Conservation (phyloP, 2,113 vertebrate species). For the Gavia stellata region DNA sequence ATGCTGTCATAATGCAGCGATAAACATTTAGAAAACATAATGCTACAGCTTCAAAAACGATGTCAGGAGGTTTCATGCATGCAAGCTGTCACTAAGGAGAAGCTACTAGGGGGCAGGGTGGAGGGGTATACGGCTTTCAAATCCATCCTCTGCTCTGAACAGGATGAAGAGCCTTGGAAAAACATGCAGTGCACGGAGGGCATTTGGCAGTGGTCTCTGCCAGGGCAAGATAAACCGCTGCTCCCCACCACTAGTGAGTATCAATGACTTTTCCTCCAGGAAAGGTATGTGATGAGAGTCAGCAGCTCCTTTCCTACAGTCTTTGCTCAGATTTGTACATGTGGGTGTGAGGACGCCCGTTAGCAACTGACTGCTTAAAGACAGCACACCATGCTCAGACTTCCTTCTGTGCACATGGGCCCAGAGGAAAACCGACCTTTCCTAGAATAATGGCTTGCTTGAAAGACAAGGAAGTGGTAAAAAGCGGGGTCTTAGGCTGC, state of each 20-base stretch:
- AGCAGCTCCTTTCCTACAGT: neutral
- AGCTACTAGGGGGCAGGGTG: neutral
- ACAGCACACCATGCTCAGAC: neutral
- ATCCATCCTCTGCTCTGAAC: neutral
- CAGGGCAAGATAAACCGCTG: neutral
- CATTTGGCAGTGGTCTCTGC: neutral
- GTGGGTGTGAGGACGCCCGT: neutral
- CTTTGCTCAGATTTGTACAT: accelerated
- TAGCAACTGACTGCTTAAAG: neutral
- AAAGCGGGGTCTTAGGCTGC: neutral
- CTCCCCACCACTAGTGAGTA: neutral
- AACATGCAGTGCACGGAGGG: neutral
- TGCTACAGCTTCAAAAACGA: neutral
- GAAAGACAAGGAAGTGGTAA: neutral
- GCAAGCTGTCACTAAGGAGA: neutral
- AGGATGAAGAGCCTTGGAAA: too few species aligned
- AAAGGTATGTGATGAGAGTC: neutral
- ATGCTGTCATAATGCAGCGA: neutral
- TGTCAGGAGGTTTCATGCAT: neutral
- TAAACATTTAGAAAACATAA: neutral
- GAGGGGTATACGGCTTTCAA: neutral
- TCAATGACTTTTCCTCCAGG: neutral
- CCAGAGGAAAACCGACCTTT: neutral
- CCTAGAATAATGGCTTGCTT: neutral
- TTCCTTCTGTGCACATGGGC: neutral